Base-by-base conservation (phyloP, 2,888 invertebrate species). In the Holacanthella duospinosa region DNA sequence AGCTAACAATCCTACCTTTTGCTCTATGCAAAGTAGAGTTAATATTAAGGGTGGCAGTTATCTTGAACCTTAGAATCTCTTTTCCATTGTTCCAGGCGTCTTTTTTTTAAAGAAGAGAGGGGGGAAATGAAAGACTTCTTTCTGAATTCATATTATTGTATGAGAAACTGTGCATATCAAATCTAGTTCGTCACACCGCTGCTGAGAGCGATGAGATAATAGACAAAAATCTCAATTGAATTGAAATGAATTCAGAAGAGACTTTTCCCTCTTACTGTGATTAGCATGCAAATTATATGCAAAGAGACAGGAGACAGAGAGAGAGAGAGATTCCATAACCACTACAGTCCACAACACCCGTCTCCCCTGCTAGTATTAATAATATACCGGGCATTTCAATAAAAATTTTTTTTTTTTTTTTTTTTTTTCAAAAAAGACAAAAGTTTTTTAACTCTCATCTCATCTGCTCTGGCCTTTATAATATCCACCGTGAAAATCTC, bases 201-300 rank as follows among this genome's bases (percentile, higher is more conserved):
- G 43, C 60, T 60, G n/a, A 36, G 25, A 26, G 29, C 24, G 12
- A 36, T 60, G 60, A 25, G 28, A 55, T 54, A 54, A 60, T 60
- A 29, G 54, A 43, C 27, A 29, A 6, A 25, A 43, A 25, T 58
- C 36, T 58, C 21, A 43, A 29, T 2, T 43, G 48, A 48, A 59
- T 28, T 59, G 29, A 21, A 48, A 48, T 58, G 56, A 48, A 48
- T 48, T 48, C 29, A 56, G 19, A 12, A 26, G 3, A 27, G 59
- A 48, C 28, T 29, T 59, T 44, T 59, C 27, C 43, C 43, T 59
- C 28, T 48, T 27, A 29, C 58, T 58, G 6, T 61, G 61, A 61
- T 61, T 61, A 61, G 61, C 56, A 61, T 61, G 61, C 56, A 61
- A 61, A 61, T 61, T 61, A 61, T 61, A 61, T 61, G 61, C 61